Conservation (phyloP, 2,888 invertebrate genomes). For the Elmis aenea region DNA sequence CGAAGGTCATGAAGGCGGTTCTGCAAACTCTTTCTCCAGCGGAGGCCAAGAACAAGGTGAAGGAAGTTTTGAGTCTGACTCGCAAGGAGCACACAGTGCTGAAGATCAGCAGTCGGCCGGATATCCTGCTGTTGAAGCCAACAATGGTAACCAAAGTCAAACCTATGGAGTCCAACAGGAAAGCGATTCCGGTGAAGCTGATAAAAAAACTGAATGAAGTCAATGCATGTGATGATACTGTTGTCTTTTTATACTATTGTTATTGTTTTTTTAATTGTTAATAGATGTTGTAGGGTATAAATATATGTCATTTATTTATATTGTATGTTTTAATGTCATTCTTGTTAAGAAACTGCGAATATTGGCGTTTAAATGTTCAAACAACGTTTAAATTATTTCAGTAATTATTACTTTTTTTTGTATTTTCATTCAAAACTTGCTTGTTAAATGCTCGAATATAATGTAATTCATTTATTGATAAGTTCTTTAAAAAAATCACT, state of each 20-base stretch:
- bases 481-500: too few relatives aligned
- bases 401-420: too few relatives aligned
- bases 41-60: too few relatives aligned
- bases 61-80: slow-evolving; percentile 1
- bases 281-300: slow-evolving; percentile 1
- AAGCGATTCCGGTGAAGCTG: not conserved
- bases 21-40: not conserved
- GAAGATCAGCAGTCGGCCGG: slow-evolving; percentile 15
- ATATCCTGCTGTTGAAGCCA: slow-evolving; percentile 16
- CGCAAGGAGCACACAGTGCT: slow-evolving; percentile 10
- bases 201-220: too few relatives aligned
- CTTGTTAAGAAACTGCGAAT: too few relatives aligned
- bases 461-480: too few relatives aligned
- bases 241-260: not conserved
- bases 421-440: too few relatives aligned
- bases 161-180: slow-evolving; percentile 8
- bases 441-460: too few relatives aligned
- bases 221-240: too few relatives aligned
- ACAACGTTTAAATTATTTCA: too few relatives aligned
- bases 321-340: slow-evolving; percentile 13
- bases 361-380: too few relatives aligned
- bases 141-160: slow-evolving; percentile 8
- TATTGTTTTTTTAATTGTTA: slow-evolving; percentile 1
- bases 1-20: not conserved
- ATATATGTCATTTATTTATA: slow-evolving; percentile 6